Base-by-base conservation (phyloP, 2,797 vertebrate genomes). In the Coilia nasus region DNA sequence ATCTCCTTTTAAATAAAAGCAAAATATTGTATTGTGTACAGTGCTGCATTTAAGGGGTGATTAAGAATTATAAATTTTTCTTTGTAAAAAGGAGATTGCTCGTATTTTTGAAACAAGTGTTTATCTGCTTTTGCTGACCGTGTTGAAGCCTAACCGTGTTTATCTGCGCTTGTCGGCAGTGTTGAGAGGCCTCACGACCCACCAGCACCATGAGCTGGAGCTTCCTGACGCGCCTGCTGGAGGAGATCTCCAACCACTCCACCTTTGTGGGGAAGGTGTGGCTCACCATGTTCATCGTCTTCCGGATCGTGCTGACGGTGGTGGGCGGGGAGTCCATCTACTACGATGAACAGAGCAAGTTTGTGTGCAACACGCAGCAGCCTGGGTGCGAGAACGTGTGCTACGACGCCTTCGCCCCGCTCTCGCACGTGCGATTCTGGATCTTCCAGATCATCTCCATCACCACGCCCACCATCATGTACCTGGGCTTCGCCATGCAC, bases 161-260 rank as follows among this genome's bases (percentile, higher is more conserved):
- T 75, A 17, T 14, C 4, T 47, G 60, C 28, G 84, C 81, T 23
- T 86, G 50, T 23, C 5, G 31, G 5, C 85, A 95, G 95, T 82
- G 89, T 85, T 94, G 87, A 91, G 82, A 87, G 47, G 56, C 14
- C 86, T 35, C 64, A 2, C 28, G 57, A 81, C 31, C 35, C 11
- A 81, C 84, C 75, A 83, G 81, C 91, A 94, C 90, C 91, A 98
- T 98, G 97, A 98, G 97, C 88, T 98, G 97, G 97, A 97, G 96
- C 84, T 98, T 98, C 90, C 93, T 98, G 82, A 98, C 97, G 0
- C 96, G 97, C 35, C 94, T 98, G 83, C 91, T 98, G 89, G 97
- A 98, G 84, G 97, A 98, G 94, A 98, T 98, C 88, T 97, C 97
- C 93, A 97, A 98, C 88, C 97, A 98, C 91, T 98, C 97, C 0